Percentiles rank a stretch among this genome's conserved stretches.
Conservation (phyloP, 1,140 invertebrate species). For the Drosophila chauvacae region DNA sequence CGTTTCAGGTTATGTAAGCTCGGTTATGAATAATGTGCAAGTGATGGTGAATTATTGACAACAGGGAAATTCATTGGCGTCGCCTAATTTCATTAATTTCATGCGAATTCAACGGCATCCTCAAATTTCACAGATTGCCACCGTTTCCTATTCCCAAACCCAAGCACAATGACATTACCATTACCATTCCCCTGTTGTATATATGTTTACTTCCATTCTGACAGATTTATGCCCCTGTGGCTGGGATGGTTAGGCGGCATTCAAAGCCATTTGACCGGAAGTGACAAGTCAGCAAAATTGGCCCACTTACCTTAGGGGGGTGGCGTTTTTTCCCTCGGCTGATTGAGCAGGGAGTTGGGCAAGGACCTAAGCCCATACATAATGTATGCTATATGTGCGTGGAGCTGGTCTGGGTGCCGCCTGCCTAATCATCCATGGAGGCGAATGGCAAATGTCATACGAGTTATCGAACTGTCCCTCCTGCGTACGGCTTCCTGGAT, state of each 20-base stretch:
- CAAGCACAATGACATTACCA: background rate
- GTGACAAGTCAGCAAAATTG: slow-evolving; percentile 80
- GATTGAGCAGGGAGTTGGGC: slow-evolving; percentile 10
- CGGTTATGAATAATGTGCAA: slow-evolving; percentile 66
- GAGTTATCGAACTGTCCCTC: slow-evolving; percentile 57
- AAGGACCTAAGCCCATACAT: slow-evolving; percentile 9
- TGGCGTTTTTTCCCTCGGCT: slow-evolving; percentile 1
- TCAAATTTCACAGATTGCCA: slow-evolving; percentile 68
- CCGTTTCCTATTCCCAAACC: background rate
- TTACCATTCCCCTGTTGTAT: background rate
- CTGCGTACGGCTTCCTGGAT: slow-evolving; percentile 27
- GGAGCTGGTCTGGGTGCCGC: slow-evolving; percentile 16
- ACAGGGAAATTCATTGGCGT: slow-evolving; percentile 56
- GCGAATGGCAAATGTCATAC: slow-evolving; percentile 70
- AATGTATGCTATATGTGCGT: slow-evolving; percentile 18
- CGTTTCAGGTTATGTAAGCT: slow-evolving; percentile 21
- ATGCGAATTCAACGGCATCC: slow-evolving; percentile 70
- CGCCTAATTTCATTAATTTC: slow-evolving; percentile 78
- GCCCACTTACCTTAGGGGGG: slow-evolving; percentile 62
- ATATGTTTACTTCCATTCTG: background rate
- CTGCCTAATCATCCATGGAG: slow-evolving; percentile 76
- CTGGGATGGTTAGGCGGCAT: slow-evolving; percentile 45
- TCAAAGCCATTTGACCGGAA: slow-evolving; percentile 77
- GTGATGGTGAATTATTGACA: slow-evolving; percentile 47
- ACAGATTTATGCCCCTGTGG: slow-evolving; percentile 56